Base-by-base conservation (phyloP, 92 coral and sea anemone species). In the Blastomussa wellsi region DNA sequence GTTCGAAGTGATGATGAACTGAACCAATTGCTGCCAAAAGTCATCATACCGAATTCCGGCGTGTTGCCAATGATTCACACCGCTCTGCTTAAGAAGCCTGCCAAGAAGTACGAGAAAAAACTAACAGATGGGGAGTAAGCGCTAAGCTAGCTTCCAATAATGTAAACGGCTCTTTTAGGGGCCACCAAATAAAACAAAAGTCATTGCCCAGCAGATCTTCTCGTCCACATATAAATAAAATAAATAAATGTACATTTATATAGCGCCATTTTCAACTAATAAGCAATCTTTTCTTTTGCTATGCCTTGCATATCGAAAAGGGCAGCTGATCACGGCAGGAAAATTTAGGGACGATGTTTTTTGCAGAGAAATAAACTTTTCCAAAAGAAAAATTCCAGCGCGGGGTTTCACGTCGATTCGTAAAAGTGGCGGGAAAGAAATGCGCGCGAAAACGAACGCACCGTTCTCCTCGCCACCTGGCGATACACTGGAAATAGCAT, bases 41-140 rank as follows among this genome's bases (percentile, higher is more conserved):
- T 91, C 70, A 89, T 90, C 4, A 81, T 91, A 9, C 82, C 94
- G 0, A 84, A 79, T 42, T 90, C 90, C 35, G 92, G 94, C 35
- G 95, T 92, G 10, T 38, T 92, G 72, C 95, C 95, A 52, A 92
- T 86, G 71, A 89, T 92, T 72, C 90, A 92, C 24, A 72, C 89
- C 17, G 95, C 80, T 33, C 91, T 92, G 19, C 44, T 90, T 28
- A 92, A 86, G 75, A 89, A 89, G 48, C 44, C 74, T 7, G 22
- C 48, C 1, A 17, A 14, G 17, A 33, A 70, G 44, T 35, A 35
- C 74, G 20, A 42, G 9, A 32, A 16, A 16, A 69, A 12, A 35
- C 24, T 7, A 33, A 37, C 20, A 26, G 42, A 35, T 38, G 20
- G 7, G 1, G 74, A 68, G 36, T 68, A 47, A 69, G 5, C 38